phyloP scores from a whole-genome alignment of 2,797 vertebrate genomes.

The Garrulus glandarius region DNA sequence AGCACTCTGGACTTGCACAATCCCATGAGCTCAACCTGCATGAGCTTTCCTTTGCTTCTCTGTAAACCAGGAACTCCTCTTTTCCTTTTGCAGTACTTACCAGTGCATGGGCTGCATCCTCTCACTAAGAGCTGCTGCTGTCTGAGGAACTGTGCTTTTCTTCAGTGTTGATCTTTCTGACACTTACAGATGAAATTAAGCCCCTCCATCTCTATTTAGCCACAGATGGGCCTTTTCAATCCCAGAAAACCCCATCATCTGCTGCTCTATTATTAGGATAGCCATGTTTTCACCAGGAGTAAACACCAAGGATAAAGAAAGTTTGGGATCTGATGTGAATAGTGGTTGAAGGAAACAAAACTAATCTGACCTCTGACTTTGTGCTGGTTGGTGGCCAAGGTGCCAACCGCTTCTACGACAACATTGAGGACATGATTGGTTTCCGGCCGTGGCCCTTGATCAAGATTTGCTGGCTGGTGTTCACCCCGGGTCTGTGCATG shows the following conservation, averaged over 20 bases:
- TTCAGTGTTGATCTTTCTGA: neutral
- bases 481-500: constrained; percentile 82
- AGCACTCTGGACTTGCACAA: neutral
- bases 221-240: neutral
- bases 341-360: neutral
- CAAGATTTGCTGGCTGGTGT: constrained; percentile 85
- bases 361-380: neutral
- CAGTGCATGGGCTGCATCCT: neutral
- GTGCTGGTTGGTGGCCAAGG: constrained; percentile 65
- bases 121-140: neutral
- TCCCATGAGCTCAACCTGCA: neutral
- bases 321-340: neutral
- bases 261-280: neutral
- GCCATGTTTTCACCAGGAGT: neutral
- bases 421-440: constrained; percentile 87
- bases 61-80: neutral
- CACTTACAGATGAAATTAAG: neutral
- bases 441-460: constrained; percentile 81
- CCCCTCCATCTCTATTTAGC: neutral
- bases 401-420: constrained; percentile 84
- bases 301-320: neutral
- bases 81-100: neutral
- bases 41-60: neutral
- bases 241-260: neutral
- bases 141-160: neutral